Base-by-base conservation (phyloP, 1,140 invertebrate species). In the Drosophila subobscura region DNA sequence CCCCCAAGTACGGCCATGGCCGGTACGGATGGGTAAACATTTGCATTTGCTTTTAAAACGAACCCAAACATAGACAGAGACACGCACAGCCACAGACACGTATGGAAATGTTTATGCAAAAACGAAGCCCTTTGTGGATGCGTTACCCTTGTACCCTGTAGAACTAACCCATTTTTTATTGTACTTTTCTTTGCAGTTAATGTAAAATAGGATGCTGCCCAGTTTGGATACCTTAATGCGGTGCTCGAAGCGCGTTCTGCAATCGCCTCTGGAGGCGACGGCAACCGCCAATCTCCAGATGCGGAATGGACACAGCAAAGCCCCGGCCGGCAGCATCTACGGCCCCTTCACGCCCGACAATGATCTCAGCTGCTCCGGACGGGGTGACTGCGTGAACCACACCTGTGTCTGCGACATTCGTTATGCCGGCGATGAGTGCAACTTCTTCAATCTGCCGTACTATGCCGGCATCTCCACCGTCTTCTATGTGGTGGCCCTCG, bases 401-500 rank as follows among this genome's bases (percentile, higher is more conserved):
- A 97, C 96, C 37, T 98, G 97, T 90, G 93, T 97, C 63, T 98
- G 97, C 91, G 96, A 97, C 93, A 97, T 98, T 89, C 94, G 94
- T 54, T 93, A 93, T 90, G 86, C 94, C 16, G 94, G 94, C 8
- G 94, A 94, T 57, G 91, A 93, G 61, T 95, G 94, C 89, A 92
- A 93, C 67, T 93, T 93, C 44, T 94, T 93, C 61, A 95, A 95
- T 88, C 77, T 94, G 70, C 93, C 94, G 12, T 95, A 94, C 74
- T 94, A 94, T 78, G 93, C 93, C n/a, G 93, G 93, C 92, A 81
- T 97, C 94, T 93, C 96, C 93, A 90, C 95, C 89, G 81, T 98
- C 29, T 98, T 98, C 92, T 95, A 97, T 70, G 91, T 96, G 46
- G 94, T 98, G 33, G 96, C 96, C 41, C 93, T 96, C n/a, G 94